Evolutionary conservation across 2,888 invertebrate species (phyloP).

Genomic region (Lochmaea capreae): DNA sequence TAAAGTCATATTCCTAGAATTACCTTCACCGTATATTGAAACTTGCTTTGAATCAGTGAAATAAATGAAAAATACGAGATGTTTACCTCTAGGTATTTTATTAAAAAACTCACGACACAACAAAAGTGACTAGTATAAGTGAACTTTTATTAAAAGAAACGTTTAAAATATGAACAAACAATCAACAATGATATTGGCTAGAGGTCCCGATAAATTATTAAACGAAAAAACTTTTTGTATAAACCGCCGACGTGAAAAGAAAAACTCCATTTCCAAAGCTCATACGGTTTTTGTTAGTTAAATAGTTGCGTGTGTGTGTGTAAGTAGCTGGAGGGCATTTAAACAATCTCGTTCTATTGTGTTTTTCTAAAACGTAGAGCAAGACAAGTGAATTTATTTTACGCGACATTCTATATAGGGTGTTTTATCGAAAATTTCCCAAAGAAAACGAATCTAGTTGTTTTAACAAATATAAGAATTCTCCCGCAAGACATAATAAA

Average conservation of each 20-base stretch:
- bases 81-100: too few relatives aligned
- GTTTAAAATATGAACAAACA: background rate
- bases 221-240: background rate
- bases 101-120: too few relatives aligned
- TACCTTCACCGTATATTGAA: too few relatives aligned
- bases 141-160: background rate
- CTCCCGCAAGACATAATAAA: too few relatives aligned
- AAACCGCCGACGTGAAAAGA: background rate
- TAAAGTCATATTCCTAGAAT: too few relatives aligned
- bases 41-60: too few relatives aligned
- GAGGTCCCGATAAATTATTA: background rate
- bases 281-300: background rate
- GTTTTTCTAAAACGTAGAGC: background rate
- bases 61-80: too few relatives aligned
- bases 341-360: background rate
- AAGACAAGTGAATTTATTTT: background rate
- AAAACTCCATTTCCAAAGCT: background rate
- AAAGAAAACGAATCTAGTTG: background rate
- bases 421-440: background rate
- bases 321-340: slow-evolving; percentile 2
- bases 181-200: background rate
- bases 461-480: too few relatives aligned
- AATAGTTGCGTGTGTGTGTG: background rate
- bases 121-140: background rate
- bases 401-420: background rate